phyloP scores from a whole-genome alignment of 2,888 invertebrate genomes.

The Folsomia candida region DNA sequence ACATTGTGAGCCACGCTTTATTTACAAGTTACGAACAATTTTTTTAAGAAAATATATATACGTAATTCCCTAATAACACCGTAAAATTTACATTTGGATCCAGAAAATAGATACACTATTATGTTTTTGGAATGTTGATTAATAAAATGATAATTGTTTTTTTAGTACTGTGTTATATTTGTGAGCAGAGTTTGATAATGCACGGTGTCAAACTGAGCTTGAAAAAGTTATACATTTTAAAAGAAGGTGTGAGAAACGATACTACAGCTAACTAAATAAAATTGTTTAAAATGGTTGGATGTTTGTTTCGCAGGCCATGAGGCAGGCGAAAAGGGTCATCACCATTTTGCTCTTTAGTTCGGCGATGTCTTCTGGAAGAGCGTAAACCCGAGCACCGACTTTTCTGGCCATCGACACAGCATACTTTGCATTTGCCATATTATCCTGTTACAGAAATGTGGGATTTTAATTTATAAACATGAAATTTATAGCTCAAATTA shows the following conservation, averaged over 20 bases:
- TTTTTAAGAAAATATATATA: neutral
- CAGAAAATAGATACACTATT: neutral
- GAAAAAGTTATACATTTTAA: neutral
- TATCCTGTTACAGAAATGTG: constrained; percentile 66
- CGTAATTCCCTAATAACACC: neutral
- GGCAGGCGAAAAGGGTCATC: constrained; percentile 98
- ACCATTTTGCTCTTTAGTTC: constrained; percentile 99
- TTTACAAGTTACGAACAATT: neutral
- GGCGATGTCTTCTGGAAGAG: constrained; percentile 96
- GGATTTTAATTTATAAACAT: neutral
- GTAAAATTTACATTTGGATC: neutral
- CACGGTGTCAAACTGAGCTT: neutral
- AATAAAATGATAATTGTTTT: too few relatives aligned
- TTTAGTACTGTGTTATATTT: too few relatives aligned
- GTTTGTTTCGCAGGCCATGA: too few relatives aligned
- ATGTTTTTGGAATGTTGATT: neutral
- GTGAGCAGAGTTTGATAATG: neutral
- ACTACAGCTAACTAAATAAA: neutral
- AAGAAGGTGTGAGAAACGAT: neutral
- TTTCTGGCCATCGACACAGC: constrained; percentile 97
- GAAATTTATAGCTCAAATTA: constrained; percentile 12
- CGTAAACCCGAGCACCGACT: constrained; percentile 95
- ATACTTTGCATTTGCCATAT: constrained; percentile 96
- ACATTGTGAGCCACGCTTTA: neutral
- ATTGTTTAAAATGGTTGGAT: neutral